Base-by-base conservation (phyloP, 2,797 vertebrate genomes). In the Loriculus beryllinus region DNA sequence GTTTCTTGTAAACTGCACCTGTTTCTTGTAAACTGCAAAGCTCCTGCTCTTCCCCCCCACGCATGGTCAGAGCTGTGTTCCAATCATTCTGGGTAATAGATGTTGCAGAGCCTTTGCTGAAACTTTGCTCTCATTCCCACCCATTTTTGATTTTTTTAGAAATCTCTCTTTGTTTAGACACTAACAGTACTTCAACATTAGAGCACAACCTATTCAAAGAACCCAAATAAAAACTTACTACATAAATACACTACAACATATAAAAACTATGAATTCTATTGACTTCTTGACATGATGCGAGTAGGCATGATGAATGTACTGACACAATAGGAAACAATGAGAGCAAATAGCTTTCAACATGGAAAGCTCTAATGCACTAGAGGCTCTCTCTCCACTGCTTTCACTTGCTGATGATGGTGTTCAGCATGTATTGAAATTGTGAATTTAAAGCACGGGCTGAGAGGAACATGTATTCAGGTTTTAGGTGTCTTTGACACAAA, bases 71-170 rank as follows among this genome's bases (percentile, higher is more conserved):
- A 82, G 25, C 16, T 6, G 14, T 25, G 12, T n/a, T 81, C 28
- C 39, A 45, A 42, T 8, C 2, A 4, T 29, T 57, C 14, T 12
- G 9, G 39, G 17, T 29, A 54, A 76, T 0, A 0, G 25, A 40
- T 9, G 11, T 6, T 78, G 57, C 47, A 72, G 4, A 88, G 49
- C 22, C 9, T 92, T 88, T 63, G 43, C 33, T 29, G 65, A 49
- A 28, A 62, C 9, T 79, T 56, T 14, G 10, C 20, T 49, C 8
- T 72, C 43, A n/a, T 31, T 56, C 19, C 48, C n/a, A 57, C 5
- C 1, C 9, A 47, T 16, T 33, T 78, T 33, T 35, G 7, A 7
- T 20, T 75, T 74, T 81, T 80, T 81, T 47, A 22, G 48, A 88
- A 70, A 52, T 22, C 8, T 6, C 13, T 57, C 31, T 64, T 88